phyloP scores from a whole-genome alignment of 92 coral and sea anemone species.

The Porites evermanni region DNA sequence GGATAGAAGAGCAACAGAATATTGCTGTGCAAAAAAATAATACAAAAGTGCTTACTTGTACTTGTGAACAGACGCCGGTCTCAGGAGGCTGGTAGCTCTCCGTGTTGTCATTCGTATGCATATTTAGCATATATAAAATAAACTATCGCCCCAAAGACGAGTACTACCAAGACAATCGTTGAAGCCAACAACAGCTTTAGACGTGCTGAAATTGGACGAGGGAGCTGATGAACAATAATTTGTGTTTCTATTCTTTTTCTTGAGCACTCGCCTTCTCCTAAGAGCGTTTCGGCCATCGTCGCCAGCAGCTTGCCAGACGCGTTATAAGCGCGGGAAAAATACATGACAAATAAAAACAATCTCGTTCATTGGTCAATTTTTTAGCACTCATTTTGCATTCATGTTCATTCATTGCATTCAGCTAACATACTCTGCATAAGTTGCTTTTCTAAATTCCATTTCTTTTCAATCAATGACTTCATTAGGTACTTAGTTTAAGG shows the following conservation, averaged over 20 bases:
- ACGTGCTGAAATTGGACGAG: constrained; percentile 55
- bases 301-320: constrained; percentile 31
- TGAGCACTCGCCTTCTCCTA: constrained; percentile 35
- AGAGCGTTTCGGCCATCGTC: constrained; percentile 52
- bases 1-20: not conserved
- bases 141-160: constrained; percentile 74
- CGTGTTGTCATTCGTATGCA: constrained; percentile 60
- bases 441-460: no score
- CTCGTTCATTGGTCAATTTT: constrained; percentile 40
- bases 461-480: no score
- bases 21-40: not conserved
- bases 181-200: constrained; percentile 67
- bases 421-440: no score
- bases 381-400: no score
- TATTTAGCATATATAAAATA: constrained; percentile 82
- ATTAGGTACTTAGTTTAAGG: no score
- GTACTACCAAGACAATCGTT: constrained; percentile 56
- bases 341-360: constrained; percentile 17
- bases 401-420: no score
- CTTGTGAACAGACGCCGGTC: constrained; percentile 35
- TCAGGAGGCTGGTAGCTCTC: constrained; percentile 1
- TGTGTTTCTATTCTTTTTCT: constrained; percentile 38
- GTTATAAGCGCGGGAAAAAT: constrained; percentile 58
- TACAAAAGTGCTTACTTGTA: constrained; percentile 13
- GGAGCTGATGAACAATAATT: constrained; percentile 31